Percentiles rank a stretch among this genome's conserved stretches.
These are phyloP conservation scores for Ophioninae sp. DNA, from an alignment of 2,888 invertebrate species.

Conservation along the genomic window DNA sequence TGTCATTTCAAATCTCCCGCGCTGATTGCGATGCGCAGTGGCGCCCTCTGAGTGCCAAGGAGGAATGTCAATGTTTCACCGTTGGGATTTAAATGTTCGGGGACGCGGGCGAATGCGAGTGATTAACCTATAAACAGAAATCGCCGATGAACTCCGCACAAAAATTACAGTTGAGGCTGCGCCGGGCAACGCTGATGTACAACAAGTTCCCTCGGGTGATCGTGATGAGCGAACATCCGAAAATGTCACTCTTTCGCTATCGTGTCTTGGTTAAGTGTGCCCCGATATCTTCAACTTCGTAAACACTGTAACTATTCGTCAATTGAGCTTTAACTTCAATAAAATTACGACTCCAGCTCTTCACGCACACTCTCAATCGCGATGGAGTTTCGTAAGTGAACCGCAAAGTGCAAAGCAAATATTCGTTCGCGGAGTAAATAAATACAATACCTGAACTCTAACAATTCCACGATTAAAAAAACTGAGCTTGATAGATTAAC, in stretches of 20 bases:
- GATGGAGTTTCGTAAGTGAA: neutral
- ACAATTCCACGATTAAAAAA: neutral
- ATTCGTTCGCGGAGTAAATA: neutral
- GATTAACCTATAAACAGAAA: neutral
- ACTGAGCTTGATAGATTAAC: neutral
- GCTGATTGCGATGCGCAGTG: neutral
- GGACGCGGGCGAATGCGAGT: neutral
- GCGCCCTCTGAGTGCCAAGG: conserved; percentile 19
- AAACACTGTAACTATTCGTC: neutral
- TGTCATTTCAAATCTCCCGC: conserved; percentile 10
- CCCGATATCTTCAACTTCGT: neutral
- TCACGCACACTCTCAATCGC: neutral
- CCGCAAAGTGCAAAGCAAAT: neutral
- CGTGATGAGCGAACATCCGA: neutral
- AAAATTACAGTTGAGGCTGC: neutral
- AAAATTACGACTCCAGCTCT: neutral
- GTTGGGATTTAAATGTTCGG: conserved; percentile 44
- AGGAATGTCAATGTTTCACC: conserved; percentile 9
- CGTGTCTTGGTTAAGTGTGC: conserved; percentile 10
- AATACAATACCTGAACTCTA: neutral
- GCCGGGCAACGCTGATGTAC: neutral
- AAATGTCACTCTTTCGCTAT: neutral
- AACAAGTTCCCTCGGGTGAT: neutral
- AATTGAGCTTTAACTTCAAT: neutral
- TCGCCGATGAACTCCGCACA: neutral